A percentile compares a stretch with the other conserved stretches of the same genome.
Conservation (phyloP, 2,797 vertebrate species). For the Zalophus californianus region DNA sequence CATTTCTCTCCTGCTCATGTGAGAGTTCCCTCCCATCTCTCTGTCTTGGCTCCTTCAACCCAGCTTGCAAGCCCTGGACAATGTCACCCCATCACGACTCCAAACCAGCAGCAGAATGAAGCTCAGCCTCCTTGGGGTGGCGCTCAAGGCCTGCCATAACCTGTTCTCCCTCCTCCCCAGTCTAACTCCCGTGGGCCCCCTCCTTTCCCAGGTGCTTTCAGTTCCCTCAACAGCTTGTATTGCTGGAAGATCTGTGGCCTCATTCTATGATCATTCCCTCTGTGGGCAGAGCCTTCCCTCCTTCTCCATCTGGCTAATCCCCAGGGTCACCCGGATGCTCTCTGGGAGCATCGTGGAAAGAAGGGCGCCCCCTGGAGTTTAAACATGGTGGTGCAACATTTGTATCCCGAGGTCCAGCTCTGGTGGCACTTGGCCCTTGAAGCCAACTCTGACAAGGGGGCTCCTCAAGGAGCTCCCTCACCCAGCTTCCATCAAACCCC, state of each 20-base stretch:
- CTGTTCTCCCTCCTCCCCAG: not conserved
- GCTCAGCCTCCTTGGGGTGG: not conserved
- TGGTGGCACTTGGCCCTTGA: not conserved
- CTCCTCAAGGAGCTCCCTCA: not conserved
- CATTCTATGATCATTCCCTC: not conserved
- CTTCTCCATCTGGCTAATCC: not conserved
- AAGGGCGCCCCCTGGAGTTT: rapidly evolving
- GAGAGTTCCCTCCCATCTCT: not conserved
- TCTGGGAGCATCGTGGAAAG: not conserved
- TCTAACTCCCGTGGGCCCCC: too few relatives aligned
- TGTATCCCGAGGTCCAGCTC: not conserved
- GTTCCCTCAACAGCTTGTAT: not conserved
- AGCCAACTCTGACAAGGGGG: not conserved
- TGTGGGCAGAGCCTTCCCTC: too few relatives aligned
- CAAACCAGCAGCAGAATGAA: not conserved
- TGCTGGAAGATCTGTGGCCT: not conserved
- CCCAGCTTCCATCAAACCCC: not conserved
- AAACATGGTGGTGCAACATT: not conserved
- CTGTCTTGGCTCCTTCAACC: not conserved
- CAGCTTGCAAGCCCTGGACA: not conserved
- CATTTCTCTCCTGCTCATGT: not conserved
- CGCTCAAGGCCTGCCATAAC: rapidly evolving
- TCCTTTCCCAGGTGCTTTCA: not conserved
- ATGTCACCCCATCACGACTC: not conserved
- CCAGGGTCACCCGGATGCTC: not conserved